Evolutionary conservation across 2,113 vertebrate species (phyloP), one percentile per base, ranked within the genome.

Genomic region (Heptranchias perlo): DNA sequence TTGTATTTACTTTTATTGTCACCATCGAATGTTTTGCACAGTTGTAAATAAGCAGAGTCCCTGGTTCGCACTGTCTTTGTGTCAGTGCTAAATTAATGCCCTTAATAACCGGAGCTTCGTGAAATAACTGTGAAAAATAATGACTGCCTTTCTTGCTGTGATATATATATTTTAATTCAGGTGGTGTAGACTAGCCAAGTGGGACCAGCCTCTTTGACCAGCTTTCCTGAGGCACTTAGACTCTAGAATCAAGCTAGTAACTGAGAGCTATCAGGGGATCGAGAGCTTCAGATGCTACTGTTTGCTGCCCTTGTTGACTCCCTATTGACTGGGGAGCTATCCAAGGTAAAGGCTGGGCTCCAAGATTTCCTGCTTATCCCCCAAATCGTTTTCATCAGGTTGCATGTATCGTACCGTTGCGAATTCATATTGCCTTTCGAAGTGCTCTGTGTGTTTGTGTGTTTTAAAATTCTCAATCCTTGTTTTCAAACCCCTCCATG

Each of bases 81-180:
- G 64, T 69, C 64, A 52, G 65, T 47, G 28, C 31, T 18, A 23
- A 95, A 95, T 95, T 39, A 69, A 69, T 73, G 64, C 28, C 44
- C 94, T 52, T 69, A 73, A 95, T 95, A 95, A 52, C 47, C 28
- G 5, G 64, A 73, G 65, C 52, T 69, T 49, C 31, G 39, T 95
- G 94, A 35, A 73, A 69, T 52, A 69, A 52, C 65, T 35, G 94
- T 14, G 87, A 31, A 35, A 14, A 69, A 11, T 73, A 95, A 52
- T 52, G 39, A 49, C 94, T 73, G 65, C 21, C 1, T 35, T 69
- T 95, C 65, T 11, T 25, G 28, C 44, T 14, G 47, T 95, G 94
- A 73, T 73, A 69, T 73, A 62, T 93, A 52, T 73, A 95, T 95
- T 95, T 95, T 95, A 49, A 95, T 95, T 95, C 64, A 69, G 64